These are phyloP conservation scores for Chelonus insularis DNA, from an alignment of 1,140 invertebrate species.

Conservation along the genomic window DNA sequence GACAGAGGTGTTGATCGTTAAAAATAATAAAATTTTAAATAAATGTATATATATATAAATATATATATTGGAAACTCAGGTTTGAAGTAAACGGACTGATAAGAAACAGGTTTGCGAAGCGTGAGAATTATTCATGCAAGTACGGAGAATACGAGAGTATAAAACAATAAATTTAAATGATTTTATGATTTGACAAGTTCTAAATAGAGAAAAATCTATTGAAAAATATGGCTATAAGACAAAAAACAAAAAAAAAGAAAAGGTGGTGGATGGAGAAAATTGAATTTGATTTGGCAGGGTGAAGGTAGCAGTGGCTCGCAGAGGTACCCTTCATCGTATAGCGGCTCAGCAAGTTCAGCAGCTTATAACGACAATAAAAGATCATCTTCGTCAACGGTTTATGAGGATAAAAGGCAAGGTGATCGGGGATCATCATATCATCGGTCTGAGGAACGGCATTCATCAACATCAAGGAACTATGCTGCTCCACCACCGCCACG, in stretches of 20 bases:
- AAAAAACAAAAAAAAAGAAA: conserved; percentile 33
- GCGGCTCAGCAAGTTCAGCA: conserved; percentile 43
- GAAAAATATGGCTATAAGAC: conserved; percentile 21
- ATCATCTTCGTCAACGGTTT: conserved; percentile 48
- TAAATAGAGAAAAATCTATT: conserved; percentile 18
- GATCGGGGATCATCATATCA: conserved; percentile 54
- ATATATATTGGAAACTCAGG: no score
- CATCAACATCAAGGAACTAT: conserved; percentile 50
- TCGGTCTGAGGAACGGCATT: conserved; percentile 54
- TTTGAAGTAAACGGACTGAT: no score
- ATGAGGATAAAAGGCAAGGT: conserved; percentile 54
- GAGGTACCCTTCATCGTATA: conserved; percentile 22
- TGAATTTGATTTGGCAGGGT: conserved; percentile 58
- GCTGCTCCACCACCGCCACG: conserved; percentile 48
- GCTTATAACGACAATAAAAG: conserved; percentile 54
- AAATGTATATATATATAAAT: no score
- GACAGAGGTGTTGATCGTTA: neutral
- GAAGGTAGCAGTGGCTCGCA: conserved; percentile 47
- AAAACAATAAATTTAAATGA: conserved; percentile 31
- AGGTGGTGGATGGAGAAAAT: conserved; percentile 48
- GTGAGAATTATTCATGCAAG: no score
- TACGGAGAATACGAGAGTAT: no score
- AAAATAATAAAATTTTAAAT: neutral
- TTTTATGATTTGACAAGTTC: conserved; percentile 22
- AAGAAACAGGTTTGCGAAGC: no score